Evolutionary conservation across 1,140 invertebrate species (phyloP), one percentile per base, ranked within the genome.

Genomic region (Berghia stephanieae): DNA sequence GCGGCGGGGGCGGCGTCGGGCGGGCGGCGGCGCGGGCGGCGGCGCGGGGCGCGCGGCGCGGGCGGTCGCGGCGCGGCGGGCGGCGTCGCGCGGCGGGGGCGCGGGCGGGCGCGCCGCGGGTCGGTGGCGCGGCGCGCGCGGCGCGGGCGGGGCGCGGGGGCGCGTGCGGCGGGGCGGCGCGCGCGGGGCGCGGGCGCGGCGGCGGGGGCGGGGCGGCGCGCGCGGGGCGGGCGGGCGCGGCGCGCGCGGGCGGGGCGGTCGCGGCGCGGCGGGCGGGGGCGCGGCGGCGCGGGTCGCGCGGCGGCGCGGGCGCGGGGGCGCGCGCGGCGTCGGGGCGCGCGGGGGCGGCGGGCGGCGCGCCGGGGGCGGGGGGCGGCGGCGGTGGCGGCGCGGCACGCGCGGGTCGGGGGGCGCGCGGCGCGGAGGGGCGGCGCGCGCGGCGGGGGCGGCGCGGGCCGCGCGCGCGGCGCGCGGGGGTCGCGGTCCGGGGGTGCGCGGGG

Each of bases 401-500:
- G 44, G 27, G 27, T 27, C n/a, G 18, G 73, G 57, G 27, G 72
- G 70, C 24, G 57, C 60, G 18, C 40, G 43, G 16, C 40, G 44
- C 18, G 70, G 42, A 34, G 57, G 40, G 67, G 34, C 46, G 38
- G 42, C 36, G 10, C 24, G 43, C 18, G 31, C 24, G 8, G 69
- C 73, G 13, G 68, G 68, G 6, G 78, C 74, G 3, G 70, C 69
- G 6, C 43, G 27, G 16, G 69, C 27, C 16, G 38, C 34, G 70
- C 68, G 16, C 69, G 36, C 49, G 60, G 24, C 16, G 73, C 77
- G 16, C 34, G 36, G 49, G 67, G 43, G 13, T 21, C 36, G 27
- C 34, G 1, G n/a, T 49, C 36, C 6, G 75, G 36, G 21, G 70
- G 70, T 63, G 52, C 42, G 38, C 77, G 77, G 0, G 73, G 71